Evolutionary conservation across 2,888 invertebrate genomes (phyloP).

Genomic region (Hirtodrosophila alboralis): DNA sequence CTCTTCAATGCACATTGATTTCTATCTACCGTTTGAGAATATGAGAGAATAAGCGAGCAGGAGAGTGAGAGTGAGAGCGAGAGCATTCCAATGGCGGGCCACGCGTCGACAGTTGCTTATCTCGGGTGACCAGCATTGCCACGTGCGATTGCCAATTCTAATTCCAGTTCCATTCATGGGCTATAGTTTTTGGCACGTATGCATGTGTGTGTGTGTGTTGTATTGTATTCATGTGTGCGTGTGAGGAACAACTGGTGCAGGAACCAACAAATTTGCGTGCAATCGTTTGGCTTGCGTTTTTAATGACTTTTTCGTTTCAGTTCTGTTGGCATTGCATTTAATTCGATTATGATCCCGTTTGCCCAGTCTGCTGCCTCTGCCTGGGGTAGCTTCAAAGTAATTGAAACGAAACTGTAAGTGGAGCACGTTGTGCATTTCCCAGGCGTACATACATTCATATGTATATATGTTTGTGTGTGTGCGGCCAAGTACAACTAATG

Average conservation of each 20-base stretch:
- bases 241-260: slow-evolving; percentile 24
- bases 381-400: slow-evolving; percentile 59
- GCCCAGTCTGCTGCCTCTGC: slow-evolving; percentile 2
- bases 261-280: slow-evolving; percentile 78
- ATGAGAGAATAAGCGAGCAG: slow-evolving; percentile 16
- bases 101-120: slow-evolving; percentile 82
- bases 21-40: slow-evolving; percentile 32
- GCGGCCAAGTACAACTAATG: slow-evolving; percentile 75
- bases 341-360: slow-evolving; percentile 80
- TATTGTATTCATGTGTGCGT: too few relatives aligned
- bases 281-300: slow-evolving; percentile 68
- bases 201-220: slow-evolving; percentile 12
- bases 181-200: slow-evolving; percentile 54
- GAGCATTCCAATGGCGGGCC: slow-evolving; percentile 42
- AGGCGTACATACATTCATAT: slow-evolving; percentile 20
- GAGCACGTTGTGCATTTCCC: slow-evolving; percentile 53
- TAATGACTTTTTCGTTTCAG: slow-evolving; percentile 68
- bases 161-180: slow-evolving; percentile 51
- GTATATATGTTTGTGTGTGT: slow-evolving; percentile 29
- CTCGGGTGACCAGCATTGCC: slow-evolving; percentile 83
- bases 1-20: slow-evolving; percentile 23
- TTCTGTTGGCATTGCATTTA: slow-evolving; percentile 61
- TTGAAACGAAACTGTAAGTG: slow-evolving; percentile 66
- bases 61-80: slow-evolving; percentile 11
- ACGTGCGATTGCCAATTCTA: slow-evolving; percentile 58